Percentiles rank a stretch among this genome's conserved stretches.
Evolutionary conservation across 2,113 vertebrate genomes (phyloP).

Genomic region (Pseudonaja textilis): DNA sequence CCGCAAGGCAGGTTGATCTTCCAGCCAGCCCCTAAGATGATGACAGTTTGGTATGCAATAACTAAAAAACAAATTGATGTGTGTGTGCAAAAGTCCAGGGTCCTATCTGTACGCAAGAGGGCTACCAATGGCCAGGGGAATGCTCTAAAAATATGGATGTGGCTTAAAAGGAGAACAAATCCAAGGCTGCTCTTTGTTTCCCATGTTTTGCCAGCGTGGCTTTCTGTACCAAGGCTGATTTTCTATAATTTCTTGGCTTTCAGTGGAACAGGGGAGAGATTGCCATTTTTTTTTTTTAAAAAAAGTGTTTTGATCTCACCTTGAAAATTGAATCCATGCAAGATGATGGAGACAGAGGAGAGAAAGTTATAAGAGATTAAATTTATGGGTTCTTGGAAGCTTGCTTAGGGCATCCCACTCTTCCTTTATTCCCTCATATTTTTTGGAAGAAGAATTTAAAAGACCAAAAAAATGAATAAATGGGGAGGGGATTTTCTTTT

Average conservation of each 20-base stretch:
- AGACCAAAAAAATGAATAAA: background rate
- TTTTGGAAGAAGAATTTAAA: background rate
- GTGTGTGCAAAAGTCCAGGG: background rate
- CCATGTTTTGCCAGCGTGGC: no score
- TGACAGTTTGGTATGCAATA: no score
- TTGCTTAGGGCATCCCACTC: slow-evolving; percentile 2
- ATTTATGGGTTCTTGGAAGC: slow-evolving; percentile 22
- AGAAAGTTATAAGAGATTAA: background rate
- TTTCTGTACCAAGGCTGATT: background rate
- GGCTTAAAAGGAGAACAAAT: no score
- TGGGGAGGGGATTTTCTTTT: slow-evolving; percentile 29
- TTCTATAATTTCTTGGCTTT: background rate
- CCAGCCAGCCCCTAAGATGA: no score
- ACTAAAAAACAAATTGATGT: no score
- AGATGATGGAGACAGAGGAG: slow-evolving; percentile 22
- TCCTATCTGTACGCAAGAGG: no score
- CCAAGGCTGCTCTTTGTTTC: no score
- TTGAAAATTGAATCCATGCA: slow-evolving; percentile 35
- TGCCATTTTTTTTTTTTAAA: background rate
- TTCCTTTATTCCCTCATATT: background rate
- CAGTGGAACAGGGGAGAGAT: slow-evolving; percentile 10
- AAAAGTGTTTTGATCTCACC: background rate
- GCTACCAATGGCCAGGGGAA: no score
- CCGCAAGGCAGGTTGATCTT: background rate
- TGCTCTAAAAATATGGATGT: no score